A percentile compares a stretch with the other conserved stretches of the same genome.
phyloP scores from a whole-genome alignment of 2,888 invertebrate species.

The Sarcophaga carnaria region DNA sequence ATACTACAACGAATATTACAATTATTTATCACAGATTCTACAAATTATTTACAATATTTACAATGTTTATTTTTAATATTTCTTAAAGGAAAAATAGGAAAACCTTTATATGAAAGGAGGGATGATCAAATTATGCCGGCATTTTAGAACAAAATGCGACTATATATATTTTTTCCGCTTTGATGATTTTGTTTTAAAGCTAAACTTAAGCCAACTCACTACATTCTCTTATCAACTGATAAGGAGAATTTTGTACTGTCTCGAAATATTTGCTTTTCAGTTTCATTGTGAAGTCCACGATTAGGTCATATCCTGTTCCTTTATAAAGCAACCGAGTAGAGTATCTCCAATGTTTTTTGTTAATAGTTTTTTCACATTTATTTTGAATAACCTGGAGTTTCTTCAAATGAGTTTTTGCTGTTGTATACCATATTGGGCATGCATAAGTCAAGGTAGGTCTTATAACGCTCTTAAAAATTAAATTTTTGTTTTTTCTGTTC shows the following conservation, averaged over 20 bases:
- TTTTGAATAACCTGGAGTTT: neutral
- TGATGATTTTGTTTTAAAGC: too few species aligned
- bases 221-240: constrained; percentile 5
- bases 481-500: too few species aligned
- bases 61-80: too few species aligned
- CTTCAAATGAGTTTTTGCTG: neutral
- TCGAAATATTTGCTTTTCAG: constrained; percentile 16
- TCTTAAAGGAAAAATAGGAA: too few species aligned
- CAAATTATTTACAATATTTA: too few species aligned
- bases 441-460: neutral
- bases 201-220: too few species aligned
- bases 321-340: constrained; percentile 3
- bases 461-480: too few species aligned
- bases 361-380: constrained; percentile 32
- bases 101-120: too few species aligned
- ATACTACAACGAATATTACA: neutral
- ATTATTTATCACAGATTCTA: too few species aligned
- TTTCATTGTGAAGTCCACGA: constrained; percentile 1
- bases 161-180: too few species aligned
- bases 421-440: constrained; percentile 20
- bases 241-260: constrained; percentile 2
- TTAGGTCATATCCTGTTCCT: neutral
- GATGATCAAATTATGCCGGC: too few species aligned
- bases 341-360: constrained; percentile 27
- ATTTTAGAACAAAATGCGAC: too few species aligned